These are phyloP conservation scores for Nebria salina DNA, from an alignment of 2,888 invertebrate genomes.

Conservation along the genomic window DNA sequence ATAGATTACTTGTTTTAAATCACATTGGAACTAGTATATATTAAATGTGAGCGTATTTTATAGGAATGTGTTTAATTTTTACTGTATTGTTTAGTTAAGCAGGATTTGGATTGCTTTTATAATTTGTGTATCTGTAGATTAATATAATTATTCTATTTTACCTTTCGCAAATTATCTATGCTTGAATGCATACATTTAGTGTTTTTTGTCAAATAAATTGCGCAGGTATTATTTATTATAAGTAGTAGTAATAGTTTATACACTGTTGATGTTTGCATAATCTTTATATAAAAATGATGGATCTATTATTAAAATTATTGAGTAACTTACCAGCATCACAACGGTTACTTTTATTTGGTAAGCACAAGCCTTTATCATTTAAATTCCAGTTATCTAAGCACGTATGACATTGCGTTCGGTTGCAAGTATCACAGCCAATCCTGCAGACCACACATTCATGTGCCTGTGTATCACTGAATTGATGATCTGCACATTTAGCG, in stretches of 20 bases:
- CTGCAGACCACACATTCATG: slow-evolving; percentile 84
- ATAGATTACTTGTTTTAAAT: no score
- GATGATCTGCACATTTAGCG: slow-evolving; percentile 76
- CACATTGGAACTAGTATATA: no score
- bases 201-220: no score
- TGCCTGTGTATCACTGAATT: slow-evolving; percentile 80
- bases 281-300: no score
- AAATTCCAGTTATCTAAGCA: slow-evolving; percentile 80
- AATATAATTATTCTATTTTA: neutral
- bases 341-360: slow-evolving; percentile 74
- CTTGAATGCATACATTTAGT: no score
- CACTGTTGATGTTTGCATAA: no score
- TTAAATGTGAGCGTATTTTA: no score
- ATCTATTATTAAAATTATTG: neutral
- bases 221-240: no score
- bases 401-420: slow-evolving; percentile 75
- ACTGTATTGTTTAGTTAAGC: neutral
- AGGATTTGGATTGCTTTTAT: neutral
- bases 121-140: neutral
- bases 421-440: slow-evolving; percentile 80
- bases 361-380: slow-evolving; percentile 79
- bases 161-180: no score
- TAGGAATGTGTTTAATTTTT: neutral
- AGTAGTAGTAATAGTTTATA: no score
- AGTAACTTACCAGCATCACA: slow-evolving; percentile 72